Conservation (phyloP, 1,140 invertebrate genomes). For the Drosophila sulfurigaster region DNA sequence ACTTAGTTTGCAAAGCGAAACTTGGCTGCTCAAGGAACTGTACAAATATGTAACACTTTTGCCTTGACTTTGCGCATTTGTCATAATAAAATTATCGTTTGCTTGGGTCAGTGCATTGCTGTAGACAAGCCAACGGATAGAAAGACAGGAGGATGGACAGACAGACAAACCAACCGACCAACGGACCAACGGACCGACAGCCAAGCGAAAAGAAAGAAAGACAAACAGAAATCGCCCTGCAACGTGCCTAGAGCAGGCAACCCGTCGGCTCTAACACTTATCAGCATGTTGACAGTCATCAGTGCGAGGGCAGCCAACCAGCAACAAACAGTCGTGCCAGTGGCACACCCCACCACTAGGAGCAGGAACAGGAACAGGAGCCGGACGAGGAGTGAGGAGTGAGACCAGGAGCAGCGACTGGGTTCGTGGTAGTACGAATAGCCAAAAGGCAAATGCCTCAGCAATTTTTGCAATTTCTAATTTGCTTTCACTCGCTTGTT, state of each 20-base stretch:
- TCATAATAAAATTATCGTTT: constrained; percentile 78
- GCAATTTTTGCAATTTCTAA: constrained; percentile 50
- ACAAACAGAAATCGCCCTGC: constrained; percentile 18
- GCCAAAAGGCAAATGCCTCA: constrained; percentile 5
- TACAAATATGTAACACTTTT: constrained; percentile 37
- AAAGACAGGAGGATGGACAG: background rate
- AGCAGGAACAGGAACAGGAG: constrained; percentile 13
- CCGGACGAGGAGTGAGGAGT: background rate
- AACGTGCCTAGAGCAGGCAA: constrained; percentile 14
- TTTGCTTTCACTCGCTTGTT: constrained; percentile 51
- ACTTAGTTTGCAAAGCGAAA: constrained; percentile 34
- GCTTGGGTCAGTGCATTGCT: constrained; percentile 58
- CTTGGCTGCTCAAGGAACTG: constrained; percentile 24
- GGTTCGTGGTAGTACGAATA: constrained; percentile 1
- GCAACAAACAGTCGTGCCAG: constrained; percentile 13
- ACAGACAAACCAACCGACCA: too few relatives aligned
- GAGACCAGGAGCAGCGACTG: constrained; percentile 9
- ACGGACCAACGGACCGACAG: background rate
- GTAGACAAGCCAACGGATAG: constrained; percentile 6
- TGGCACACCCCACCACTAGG: constrained; percentile 9
- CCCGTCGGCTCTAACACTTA: constrained; percentile 53
- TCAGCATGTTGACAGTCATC: constrained; percentile 65
- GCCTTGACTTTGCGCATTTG: constrained; percentile 62
- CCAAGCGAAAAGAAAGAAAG: background rate
- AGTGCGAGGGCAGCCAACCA: constrained; percentile 18